Conservation (phyloP, 2,888 invertebrate species). For the Tiliacea citrago region DNA sequence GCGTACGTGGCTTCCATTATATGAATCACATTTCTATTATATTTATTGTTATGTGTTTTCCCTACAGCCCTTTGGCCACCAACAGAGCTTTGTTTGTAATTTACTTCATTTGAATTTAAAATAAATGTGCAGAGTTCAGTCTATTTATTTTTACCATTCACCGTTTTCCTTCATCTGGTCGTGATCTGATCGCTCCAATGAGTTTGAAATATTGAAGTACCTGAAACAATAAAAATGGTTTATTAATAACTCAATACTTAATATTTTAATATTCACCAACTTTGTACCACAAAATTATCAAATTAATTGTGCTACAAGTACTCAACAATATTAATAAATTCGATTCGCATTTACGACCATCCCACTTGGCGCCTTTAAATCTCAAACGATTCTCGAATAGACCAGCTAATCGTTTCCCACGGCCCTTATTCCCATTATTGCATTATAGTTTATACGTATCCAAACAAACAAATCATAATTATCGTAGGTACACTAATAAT, state of each 20-base stretch:
- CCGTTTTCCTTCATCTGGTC: background rate
- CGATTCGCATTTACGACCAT: conserved; percentile 24
- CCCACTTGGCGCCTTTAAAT: conserved; percentile 35
- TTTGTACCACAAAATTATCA: background rate
- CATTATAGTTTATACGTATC: conserved; percentile 44
- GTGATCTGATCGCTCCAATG: background rate
- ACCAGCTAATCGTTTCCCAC: conserved; percentile 56
- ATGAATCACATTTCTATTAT: conserved; percentile 57
- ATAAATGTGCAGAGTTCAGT: background rate
- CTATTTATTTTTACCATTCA: background rate
- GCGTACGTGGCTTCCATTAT: conserved; percentile 51
- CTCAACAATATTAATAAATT: conserved; percentile 29
- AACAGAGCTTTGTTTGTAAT: conserved; percentile 6
- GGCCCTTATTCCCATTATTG: conserved; percentile 53
- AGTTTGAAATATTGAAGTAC: conserved; percentile 24
- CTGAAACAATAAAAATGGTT: conserved; percentile 40
- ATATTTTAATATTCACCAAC: background rate
- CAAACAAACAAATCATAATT: conserved; percentile 60
- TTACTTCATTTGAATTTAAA: background rate
- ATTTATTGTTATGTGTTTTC: conserved; percentile 10
- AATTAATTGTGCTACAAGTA: background rate
- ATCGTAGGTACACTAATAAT: conserved; percentile 33
- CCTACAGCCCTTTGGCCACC: conserved; percentile 17
- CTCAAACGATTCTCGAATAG: conserved; percentile 28
- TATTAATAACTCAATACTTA: background rate